These are phyloP conservation scores for Furnarius figulus DNA, from an alignment of 2,113 vertebrate genomes.

Conservation along the genomic window DNA sequence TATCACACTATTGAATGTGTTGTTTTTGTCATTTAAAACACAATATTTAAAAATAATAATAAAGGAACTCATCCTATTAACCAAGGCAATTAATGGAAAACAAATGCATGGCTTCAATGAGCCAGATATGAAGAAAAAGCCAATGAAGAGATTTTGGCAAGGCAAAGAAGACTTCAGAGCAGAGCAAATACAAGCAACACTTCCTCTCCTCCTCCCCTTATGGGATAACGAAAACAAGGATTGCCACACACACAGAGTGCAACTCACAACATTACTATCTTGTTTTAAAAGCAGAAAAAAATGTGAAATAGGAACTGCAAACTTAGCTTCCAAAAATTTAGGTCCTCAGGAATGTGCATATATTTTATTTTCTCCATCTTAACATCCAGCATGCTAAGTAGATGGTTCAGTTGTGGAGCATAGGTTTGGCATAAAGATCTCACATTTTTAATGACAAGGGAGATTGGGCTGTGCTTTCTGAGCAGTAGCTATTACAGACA, in stretches of 20 bases:
- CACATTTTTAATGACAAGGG: not conserved
- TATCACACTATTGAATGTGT: not conserved
- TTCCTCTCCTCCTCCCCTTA: not conserved
- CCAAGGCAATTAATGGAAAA: slow-evolving; percentile 16
- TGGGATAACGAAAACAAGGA: not conserved
- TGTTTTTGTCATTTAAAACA: not conserved
- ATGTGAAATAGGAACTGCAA: not conserved
- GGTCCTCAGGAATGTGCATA: not conserved
- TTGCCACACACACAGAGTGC: not conserved
- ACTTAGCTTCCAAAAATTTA: not conserved
- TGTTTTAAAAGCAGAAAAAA: not conserved
- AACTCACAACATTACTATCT: not conserved
- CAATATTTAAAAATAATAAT: not conserved
- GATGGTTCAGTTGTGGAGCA: not conserved
- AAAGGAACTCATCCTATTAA: not conserved
- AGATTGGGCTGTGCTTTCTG: not conserved
- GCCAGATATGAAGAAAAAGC: not conserved
- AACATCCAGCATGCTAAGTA: not conserved
- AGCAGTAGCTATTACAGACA: not conserved
- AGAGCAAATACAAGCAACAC: not conserved
- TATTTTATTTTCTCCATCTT: not conserved
- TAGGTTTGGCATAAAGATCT: not conserved
- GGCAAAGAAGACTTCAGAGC: not conserved
- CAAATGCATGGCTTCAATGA: not conserved
- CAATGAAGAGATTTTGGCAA: not conserved